Conservation (phyloP, 2,888 invertebrate species). For the Cheilosia vulpina region DNA sequence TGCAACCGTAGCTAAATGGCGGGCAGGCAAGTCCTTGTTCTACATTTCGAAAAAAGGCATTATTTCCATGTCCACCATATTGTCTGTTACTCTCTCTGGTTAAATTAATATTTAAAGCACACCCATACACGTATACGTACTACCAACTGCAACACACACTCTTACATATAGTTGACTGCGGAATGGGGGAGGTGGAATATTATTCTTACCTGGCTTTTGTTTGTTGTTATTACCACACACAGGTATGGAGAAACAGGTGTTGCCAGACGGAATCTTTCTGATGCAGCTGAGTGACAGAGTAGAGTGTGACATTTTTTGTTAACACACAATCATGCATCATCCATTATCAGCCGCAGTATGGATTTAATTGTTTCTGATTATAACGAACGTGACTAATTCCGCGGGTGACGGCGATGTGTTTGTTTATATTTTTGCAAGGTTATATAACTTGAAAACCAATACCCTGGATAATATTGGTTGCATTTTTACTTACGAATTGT, state of each 20-base stretch:
- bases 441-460: slow-evolving; percentile 2
- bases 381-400: slow-evolving; percentile 61
- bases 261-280: slow-evolving; percentile 35
- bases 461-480: not conserved
- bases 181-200: slow-evolving; percentile 40
- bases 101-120: slow-evolving; percentile 28
- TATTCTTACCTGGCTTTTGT: slow-evolving; percentile 64
- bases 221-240: slow-evolving; percentile 68
- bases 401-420: slow-evolving; percentile 11
- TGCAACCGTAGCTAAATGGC: slow-evolving; percentile 37
- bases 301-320: not conserved
- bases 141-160: not conserved
- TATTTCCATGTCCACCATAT: slow-evolving; percentile 57
- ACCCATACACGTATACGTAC: slow-evolving; percentile 21
- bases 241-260: slow-evolving; percentile 54
- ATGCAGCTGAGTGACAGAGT: slow-evolving; percentile 49
- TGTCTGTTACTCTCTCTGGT: slow-evolving; percentile 34
- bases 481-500: no score
- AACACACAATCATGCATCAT: not conserved
- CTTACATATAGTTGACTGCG: not conserved
- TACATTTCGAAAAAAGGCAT: slow-evolving; percentile 36
- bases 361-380: slow-evolving; percentile 11
- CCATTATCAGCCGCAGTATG: not conserved
- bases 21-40: slow-evolving; percentile 66
- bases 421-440: slow-evolving; percentile 20